These are phyloP conservation scores for Euplagia quadripunctaria DNA, from an alignment of 2,888 invertebrate genomes.

Conservation along the genomic window DNA sequence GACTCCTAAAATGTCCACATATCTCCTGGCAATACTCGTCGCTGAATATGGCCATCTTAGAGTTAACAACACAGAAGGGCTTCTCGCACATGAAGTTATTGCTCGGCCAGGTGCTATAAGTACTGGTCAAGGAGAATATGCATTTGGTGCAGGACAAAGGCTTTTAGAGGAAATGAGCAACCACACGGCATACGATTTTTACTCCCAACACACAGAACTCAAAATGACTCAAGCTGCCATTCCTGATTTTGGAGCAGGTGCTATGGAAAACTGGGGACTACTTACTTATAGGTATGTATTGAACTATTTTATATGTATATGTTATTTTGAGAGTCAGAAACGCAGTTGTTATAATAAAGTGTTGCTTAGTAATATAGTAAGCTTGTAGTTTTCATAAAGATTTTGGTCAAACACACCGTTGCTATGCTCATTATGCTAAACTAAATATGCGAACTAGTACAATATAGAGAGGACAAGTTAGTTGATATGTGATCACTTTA, in stretches of 20 bases:
- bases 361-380: too few relatives aligned
- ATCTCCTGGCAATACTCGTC: conserved; percentile 90
- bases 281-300: conserved; percentile 90
- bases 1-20: conserved; percentile 88
- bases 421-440: too few relatives aligned
- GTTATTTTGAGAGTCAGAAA: neutral
- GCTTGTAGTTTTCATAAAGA: too few relatives aligned
- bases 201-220: conserved; percentile 77
- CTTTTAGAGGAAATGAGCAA: conserved; percentile 83
- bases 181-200: conserved; percentile 85
- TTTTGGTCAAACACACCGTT: too few relatives aligned
- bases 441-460: too few relatives aligned
- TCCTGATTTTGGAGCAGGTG: conserved; percentile 92
- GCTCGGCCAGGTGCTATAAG: conserved; percentile 78
- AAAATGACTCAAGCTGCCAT: conserved; percentile 92
- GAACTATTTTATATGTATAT: neutral
- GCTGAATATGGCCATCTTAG: conserved; percentile 84
- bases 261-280: conserved; percentile 96
- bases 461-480: too few relatives aligned
- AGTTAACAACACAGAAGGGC: conserved; percentile 21
- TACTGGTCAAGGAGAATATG: conserved; percentile 72
- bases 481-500: too few relatives aligned
- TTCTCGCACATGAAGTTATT: conserved; percentile 74
- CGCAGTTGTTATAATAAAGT: neutral
- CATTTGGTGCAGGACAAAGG: conserved; percentile 74